Conservation (phyloP, 2,888 invertebrate species). For the Drosophila vallismaia region DNA sequence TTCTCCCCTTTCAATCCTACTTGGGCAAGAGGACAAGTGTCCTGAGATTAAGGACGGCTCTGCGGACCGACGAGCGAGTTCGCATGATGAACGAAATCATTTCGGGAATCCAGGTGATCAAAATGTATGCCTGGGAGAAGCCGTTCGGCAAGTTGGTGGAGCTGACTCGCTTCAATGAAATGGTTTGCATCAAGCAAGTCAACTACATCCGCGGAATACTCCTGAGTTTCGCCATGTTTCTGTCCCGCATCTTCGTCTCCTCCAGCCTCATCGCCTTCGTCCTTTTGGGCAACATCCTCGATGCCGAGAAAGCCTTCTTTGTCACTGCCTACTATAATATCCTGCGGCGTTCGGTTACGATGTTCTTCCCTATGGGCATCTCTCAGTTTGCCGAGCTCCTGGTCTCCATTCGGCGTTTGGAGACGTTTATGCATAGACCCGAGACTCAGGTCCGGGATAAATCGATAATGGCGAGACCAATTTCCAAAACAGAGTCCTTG, state of each 20-base stretch:
- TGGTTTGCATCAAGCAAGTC: conserved; percentile 88
- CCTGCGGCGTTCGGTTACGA: conserved; percentile 92
- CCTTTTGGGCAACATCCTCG: conserved; percentile 88
- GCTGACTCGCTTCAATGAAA: conserved; percentile 85
- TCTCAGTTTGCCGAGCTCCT: conserved; percentile 86
- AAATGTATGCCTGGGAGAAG: conserved; percentile 98
- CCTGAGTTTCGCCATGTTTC: conserved; percentile 93
- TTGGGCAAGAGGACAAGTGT: conserved; percentile 91
- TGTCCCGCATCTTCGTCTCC: conserved; percentile 94
- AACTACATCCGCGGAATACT: conserved; percentile 91
- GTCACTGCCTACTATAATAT: conserved; percentile 95
- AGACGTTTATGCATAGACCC: conserved; percentile 87
- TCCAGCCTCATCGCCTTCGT: conserved; percentile 92
- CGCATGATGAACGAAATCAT: conserved; percentile 96
- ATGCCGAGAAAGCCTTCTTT: conserved; percentile 94
- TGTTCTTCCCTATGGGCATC: conserved; percentile 92
- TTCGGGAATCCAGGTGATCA: conserved; percentile 94
- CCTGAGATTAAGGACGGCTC: conserved; percentile 90
- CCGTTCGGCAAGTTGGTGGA: conserved; percentile 92
- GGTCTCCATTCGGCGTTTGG: conserved; percentile 86
- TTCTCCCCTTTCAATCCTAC: conserved; percentile 90
- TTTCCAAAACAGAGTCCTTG: conserved; percentile 45
- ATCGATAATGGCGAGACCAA: conserved; percentile 37
- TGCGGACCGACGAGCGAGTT: conserved; percentile 94
- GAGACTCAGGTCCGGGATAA: conserved; percentile 84